A percentile compares a stretch with the other conserved stretches of the same genome.
These are phyloP conservation scores for Coenonympha glycerion DNA, from an alignment of 2,888 invertebrate species.

Conservation along the genomic window DNA sequence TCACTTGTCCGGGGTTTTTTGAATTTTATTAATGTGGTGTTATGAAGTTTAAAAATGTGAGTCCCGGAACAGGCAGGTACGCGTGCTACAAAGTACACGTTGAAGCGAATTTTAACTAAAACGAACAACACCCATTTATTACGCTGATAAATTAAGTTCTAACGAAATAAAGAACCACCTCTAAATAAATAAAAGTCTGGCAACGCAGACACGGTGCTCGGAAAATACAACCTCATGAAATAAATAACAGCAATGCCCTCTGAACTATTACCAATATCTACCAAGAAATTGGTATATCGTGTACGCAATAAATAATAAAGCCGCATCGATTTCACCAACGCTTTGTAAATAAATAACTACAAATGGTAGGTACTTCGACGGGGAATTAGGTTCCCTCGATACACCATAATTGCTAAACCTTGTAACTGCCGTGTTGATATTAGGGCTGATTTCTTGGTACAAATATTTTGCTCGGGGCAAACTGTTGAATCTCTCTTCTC, in stretches of 20 bases:
- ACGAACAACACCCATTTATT: conserved; percentile 11
- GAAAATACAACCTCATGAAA: conserved; percentile 31
- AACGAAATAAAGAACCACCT: conserved; percentile 21
- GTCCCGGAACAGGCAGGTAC: neutral
- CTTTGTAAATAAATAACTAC: conserved; percentile 34
- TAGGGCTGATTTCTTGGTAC: conserved; percentile 12
- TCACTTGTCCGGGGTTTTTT: too few species aligned
- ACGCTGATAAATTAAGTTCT: conserved; percentile 15
- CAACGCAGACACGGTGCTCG: conserved; percentile 19
- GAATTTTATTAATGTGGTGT: neutral
- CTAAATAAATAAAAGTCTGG: conserved; percentile 27
- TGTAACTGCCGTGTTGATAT: conserved; percentile 27
- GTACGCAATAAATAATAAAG: conserved; percentile 33
- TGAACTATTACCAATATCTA: conserved; percentile 33
- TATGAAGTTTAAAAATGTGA: neutral
- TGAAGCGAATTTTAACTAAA: conserved; percentile 6
- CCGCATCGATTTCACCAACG: conserved; percentile 30
- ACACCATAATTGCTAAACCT: conserved; percentile 28
- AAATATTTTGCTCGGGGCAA: conserved; percentile 9
- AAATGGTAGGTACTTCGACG: conserved; percentile 27
- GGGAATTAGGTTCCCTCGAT: conserved; percentile 27
- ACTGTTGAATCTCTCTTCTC: conserved; percentile 1
- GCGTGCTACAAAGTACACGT: neutral
- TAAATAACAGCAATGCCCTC: conserved; percentile 33
- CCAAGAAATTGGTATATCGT: conserved; percentile 33